Evolutionary conservation across 2,888 invertebrate genomes (phyloP).

Genomic region (Volucella inanis): DNA sequence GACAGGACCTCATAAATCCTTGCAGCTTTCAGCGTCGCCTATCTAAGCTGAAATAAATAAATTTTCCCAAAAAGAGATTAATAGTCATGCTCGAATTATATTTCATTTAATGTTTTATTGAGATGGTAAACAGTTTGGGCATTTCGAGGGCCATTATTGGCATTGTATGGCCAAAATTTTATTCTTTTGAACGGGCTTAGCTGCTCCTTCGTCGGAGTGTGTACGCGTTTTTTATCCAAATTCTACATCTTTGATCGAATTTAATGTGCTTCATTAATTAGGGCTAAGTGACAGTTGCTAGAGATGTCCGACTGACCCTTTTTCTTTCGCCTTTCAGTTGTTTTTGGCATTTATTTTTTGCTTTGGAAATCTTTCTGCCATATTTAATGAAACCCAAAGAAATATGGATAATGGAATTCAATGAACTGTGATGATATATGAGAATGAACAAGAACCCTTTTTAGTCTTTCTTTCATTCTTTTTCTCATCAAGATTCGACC

Average conservation of each 20-base stretch:
- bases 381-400: slow-evolving; percentile 4
- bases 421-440: slow-evolving; percentile 55
- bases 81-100: slow-evolving; percentile 57
- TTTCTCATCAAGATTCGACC: not conserved
- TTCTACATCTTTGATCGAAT: slow-evolving; percentile 11
- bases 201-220: not conserved
- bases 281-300: slow-evolving; percentile 43
- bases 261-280: slow-evolving; percentile 69
- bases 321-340: not conserved
- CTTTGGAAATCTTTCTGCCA: not conserved
- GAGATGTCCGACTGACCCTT: slow-evolving; percentile 2
- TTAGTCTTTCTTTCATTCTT: slow-evolving; percentile 2
- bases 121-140: slow-evolving; percentile 60
- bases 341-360: not conserved
- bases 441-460: not conserved
- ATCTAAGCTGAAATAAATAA: slow-evolving; percentile 58
- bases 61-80: slow-evolving; percentile 54
- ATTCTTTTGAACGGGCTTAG: not conserved
- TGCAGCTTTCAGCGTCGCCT: slow-evolving; percentile 53
- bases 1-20: slow-evolving; percentile 66
- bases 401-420: slow-evolving; percentile 53
- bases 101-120: slow-evolving; percentile 63
- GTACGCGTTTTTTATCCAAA: not conserved
- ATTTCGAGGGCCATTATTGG: slow-evolving; percentile 49
- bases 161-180: slow-evolving; percentile 35